Evolutionary conservation across 53 echinoderm and acorn worm species (phyloP), one percentile per base, ranked within the genome.

Genomic region (Mesocentrotus franciscanus): DNA sequence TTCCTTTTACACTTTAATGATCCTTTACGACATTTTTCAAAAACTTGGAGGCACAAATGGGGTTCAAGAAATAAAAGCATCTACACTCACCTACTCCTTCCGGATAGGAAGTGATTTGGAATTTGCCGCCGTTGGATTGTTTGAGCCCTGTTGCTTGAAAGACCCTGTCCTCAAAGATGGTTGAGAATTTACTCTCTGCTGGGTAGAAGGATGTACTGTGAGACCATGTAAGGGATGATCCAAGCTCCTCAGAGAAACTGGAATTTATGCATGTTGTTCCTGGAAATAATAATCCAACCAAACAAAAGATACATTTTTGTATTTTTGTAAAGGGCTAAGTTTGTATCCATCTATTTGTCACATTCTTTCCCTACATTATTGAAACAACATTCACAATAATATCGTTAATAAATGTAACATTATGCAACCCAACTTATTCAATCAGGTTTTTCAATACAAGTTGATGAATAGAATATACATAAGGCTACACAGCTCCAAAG

Each of bases 181-280:
- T 96, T 6, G 99, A 90, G 89, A 99, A 99, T 64, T 95, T 96
- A 42, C 96, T 97, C 70, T 99, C 99, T 34, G 95, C 96, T 3
- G 99, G 97, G 89, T 99, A 99, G 92, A 99, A 99, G 18, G 99
- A 93, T 1, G 99, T 99, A 92, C 99, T 99, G 90, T 94, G 95
- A 4, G 99, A 99, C 99, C 99, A 99, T 10, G 95, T 96, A 16
- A 99, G 83, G 39, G 96, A 79, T 55, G 96, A 36, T 60, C 95
- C 94, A 9, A 99, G 94, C 39, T 95, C 75, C 61, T 79, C 78
- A 9, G 99, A 99, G 61, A 97, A 97, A 71, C 91, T 98, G 61
- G 96, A 74, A 85, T 99, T 98, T 2, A 99, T 42, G 90, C 99
- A 99, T 16, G 96, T 95, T 24, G 99, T 99, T 85, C 97, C 99